Conservation (phyloP, 2,113 vertebrate genomes). For the Brevimyrus niger region DNA sequence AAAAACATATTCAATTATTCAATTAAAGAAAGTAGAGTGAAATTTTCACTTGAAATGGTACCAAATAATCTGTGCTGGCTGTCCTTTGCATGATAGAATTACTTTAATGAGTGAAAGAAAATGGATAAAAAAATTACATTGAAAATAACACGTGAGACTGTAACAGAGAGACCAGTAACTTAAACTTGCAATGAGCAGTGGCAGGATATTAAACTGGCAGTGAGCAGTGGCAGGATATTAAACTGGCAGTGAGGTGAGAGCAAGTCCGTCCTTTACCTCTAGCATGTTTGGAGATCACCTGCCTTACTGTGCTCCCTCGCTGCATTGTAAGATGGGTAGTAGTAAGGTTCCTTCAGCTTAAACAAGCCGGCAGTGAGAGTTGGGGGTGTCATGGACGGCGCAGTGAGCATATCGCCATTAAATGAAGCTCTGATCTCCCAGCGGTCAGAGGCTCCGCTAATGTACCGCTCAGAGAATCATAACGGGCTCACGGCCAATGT, state of each 20-base stretch:
- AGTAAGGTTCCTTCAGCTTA: constrained; percentile 56
- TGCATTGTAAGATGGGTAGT: not conserved
- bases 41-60: not conserved
- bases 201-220: not conserved
- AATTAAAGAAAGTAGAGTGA: not conserved
- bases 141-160: not conserved
- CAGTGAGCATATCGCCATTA: constrained; percentile 99
- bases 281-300: not conserved
- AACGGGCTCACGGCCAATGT: constrained; percentile 95
- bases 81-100: not conserved
- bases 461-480: constrained; percentile 95
- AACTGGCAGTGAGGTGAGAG: not conserved
- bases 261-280: not conserved
- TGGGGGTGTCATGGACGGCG: constrained; percentile 71
- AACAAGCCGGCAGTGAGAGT: constrained; percentile 84
- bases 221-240: not conserved
- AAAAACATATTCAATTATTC: not conserved
- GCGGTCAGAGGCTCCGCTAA: constrained; percentile 92
- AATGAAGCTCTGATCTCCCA: constrained; percentile 91
- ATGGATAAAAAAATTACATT: not conserved
- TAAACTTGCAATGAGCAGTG: not conserved
- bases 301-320: not conserved
- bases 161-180: not conserved
- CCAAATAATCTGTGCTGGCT: not conserved
- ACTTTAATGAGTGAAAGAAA: not conserved